These are phyloP conservation scores for Agrochola litura DNA, from an alignment of 2,888 invertebrate species.

Conservation along the genomic window DNA sequence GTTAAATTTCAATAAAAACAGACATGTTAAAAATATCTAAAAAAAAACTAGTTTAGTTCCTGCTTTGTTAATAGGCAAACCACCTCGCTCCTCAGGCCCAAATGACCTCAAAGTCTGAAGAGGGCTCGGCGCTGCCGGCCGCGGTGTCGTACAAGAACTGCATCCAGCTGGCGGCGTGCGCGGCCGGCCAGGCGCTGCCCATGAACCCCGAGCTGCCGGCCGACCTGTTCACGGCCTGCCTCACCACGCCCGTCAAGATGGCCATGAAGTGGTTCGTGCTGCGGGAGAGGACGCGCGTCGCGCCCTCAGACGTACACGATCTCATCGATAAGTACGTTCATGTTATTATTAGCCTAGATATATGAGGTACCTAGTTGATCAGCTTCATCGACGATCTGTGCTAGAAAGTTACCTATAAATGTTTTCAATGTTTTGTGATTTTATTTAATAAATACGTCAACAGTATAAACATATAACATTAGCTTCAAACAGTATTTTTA, in stretches of 20 bases:
- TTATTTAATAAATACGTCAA: too few species aligned
- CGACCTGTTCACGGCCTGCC: slow-evolving; percentile 98
- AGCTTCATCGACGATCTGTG: background rate
- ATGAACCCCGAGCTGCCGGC: slow-evolving; percentile 99
- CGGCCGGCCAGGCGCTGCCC: slow-evolving; percentile 97
- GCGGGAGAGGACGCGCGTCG: slow-evolving; percentile 94
- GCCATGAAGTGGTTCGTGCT: slow-evolving; percentile 98
- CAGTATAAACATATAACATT: too few species aligned
- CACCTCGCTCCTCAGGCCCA: slow-evolving; percentile 60
- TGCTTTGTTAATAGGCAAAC: slow-evolving; percentile 15
- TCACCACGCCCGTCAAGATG: slow-evolving; percentile 99
- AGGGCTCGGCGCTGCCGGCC: slow-evolving; percentile 35
- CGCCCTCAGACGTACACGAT: slow-evolving; percentile 95
- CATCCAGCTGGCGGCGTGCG: slow-evolving; percentile 99
- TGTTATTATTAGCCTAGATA: background rate
- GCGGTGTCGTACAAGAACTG: slow-evolving; percentile 95
- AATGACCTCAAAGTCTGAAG: slow-evolving; percentile 52
- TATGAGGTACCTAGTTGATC: too few species aligned
- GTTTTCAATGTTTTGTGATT: too few species aligned
- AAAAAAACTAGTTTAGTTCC: background rate
- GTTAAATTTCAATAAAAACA: too few species aligned
- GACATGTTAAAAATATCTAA: background rate
- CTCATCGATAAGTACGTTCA: slow-evolving; percentile 96
- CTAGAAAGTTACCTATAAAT: background rate
- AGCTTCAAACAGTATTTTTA: too few species aligned